Conservation (phyloP, 2,797 vertebrate species). For the Erpetoichthys calabaricus region DNA sequence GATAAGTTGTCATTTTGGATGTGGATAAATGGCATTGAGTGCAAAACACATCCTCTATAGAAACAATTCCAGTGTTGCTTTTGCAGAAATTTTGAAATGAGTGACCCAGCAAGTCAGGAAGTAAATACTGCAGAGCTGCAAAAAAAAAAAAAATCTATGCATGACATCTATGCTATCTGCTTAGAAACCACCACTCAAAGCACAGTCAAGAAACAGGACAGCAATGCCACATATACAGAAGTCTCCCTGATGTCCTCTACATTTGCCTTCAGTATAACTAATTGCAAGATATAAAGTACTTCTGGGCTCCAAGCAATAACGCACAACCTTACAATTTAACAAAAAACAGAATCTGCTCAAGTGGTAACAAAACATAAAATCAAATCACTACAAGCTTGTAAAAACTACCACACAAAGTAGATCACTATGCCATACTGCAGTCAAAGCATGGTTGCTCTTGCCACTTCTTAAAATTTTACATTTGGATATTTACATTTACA, state of each 20-base stretch:
- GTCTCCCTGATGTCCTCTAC: conserved; percentile 45
- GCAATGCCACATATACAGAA: conserved; percentile 59
- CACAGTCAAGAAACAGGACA: conserved; percentile 57
- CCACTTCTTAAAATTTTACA: too few relatives aligned
- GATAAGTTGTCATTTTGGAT: too few relatives aligned
- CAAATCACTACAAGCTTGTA: too few relatives aligned
- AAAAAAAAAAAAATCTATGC: conserved; percentile 55
- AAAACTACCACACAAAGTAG: too few relatives aligned
- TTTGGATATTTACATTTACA: too few relatives aligned
- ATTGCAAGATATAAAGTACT: too few relatives aligned
- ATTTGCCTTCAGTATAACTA: conserved; percentile 34
- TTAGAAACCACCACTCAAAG: conserved; percentile 66
- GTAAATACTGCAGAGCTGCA: conserved; percentile 31
- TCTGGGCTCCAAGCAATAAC: neutral
- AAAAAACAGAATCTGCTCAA: too few relatives aligned
- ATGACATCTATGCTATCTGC: conserved; percentile 63
- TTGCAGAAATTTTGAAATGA: conserved; percentile 29
- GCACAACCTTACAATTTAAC: neutral
- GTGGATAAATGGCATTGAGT: too few relatives aligned
- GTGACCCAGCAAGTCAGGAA: conserved; percentile 27
- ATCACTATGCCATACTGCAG: too few relatives aligned
- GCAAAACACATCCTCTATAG: conserved; percentile 21
- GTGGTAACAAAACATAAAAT: too few relatives aligned
- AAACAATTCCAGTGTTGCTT: conserved; percentile 33
- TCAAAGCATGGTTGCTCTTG: too few relatives aligned